These are phyloP conservation scores for Agonopterix heracliana DNA, from an alignment of 2,888 invertebrate genomes.

Conservation along the genomic window DNA sequence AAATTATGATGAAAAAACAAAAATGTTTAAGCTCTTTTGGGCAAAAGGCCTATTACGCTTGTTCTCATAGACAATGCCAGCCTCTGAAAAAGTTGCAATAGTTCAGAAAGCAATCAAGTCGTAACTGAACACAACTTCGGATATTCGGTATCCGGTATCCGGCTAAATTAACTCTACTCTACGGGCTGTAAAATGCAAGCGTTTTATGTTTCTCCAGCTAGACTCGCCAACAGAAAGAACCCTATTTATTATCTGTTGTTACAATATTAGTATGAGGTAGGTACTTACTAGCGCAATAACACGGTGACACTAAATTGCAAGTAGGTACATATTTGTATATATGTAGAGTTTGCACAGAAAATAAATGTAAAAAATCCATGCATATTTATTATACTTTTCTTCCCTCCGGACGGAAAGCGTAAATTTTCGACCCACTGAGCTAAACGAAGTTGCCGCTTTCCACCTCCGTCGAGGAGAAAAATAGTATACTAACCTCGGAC, in stretches of 20 bases:
- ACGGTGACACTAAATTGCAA: slow-evolving; percentile 28
- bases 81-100: background rate
- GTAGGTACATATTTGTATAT: too few relatives aligned
- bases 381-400: too few relatives aligned
- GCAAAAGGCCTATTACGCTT: background rate
- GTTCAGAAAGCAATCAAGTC: too few relatives aligned
- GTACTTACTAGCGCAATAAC: slow-evolving; percentile 12
- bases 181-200: background rate
- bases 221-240: background rate
- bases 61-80: background rate
- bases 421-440: too few relatives aligned
- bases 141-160: too few relatives aligned
- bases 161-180: too few relatives aligned
- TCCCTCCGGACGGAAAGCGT: too few relatives aligned
- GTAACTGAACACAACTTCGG: too few relatives aligned
- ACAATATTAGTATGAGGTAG: slow-evolving; percentile 1
- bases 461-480: too few relatives aligned
- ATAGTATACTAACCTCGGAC: too few relatives aligned
- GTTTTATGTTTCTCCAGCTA: background rate
- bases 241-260: background rate
- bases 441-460: too few relatives aligned
- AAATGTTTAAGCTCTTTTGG: background rate
- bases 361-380: too few relatives aligned
- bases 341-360: background rate
- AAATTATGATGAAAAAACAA: background rate